phyloP scores from a whole-genome alignment of 2,797 vertebrate species.

The Staurois parvus region DNA sequence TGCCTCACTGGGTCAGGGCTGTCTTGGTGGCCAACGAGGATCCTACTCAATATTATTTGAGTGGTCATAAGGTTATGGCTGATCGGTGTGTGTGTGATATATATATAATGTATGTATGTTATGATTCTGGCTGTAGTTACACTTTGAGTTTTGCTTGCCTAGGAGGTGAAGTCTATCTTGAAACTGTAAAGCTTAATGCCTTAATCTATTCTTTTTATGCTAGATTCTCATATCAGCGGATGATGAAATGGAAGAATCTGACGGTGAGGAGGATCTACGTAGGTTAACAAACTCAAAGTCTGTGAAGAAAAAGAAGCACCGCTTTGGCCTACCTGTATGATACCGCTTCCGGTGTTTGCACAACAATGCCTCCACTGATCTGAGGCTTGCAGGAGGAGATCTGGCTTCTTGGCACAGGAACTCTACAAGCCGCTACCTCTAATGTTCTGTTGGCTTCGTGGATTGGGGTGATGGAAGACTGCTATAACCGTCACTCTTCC shows the following conservation, averaged over 20 bases:
- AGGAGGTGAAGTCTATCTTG: not conserved
- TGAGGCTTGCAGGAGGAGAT: slow-evolving; percentile 27
- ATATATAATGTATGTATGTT: no score
- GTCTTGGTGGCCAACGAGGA: no score
- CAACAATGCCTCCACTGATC: slow-evolving; percentile 6
- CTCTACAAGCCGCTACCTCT: slow-evolving; percentile 34
- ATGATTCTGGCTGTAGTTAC: no score
- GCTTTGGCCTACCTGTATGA: slow-evolving; percentile 95
- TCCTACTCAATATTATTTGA: no score
- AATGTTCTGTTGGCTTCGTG: slow-evolving; percentile 28
- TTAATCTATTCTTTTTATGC: not conserved
- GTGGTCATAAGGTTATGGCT: no score
- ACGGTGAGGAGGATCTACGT: slow-evolving; percentile 87
- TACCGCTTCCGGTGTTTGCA: slow-evolving; percentile 38
- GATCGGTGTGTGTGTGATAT: no score
- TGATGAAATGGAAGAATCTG: slow-evolving; percentile 97
- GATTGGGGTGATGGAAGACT: slow-evolving; percentile 8
- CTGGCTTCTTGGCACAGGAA: slow-evolving; percentile 27
- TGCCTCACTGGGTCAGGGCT: no score
- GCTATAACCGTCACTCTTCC: not conserved
- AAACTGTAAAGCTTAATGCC: not conserved
- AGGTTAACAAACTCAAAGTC: slow-evolving; percentile 88
- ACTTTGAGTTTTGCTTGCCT: not conserved
- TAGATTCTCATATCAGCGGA: slow-evolving; percentile 98
- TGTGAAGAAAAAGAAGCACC: slow-evolving; percentile 93